phyloP scores from a whole-genome alignment of 1,140 invertebrate species.

The Drosophila funebris region DNA sequence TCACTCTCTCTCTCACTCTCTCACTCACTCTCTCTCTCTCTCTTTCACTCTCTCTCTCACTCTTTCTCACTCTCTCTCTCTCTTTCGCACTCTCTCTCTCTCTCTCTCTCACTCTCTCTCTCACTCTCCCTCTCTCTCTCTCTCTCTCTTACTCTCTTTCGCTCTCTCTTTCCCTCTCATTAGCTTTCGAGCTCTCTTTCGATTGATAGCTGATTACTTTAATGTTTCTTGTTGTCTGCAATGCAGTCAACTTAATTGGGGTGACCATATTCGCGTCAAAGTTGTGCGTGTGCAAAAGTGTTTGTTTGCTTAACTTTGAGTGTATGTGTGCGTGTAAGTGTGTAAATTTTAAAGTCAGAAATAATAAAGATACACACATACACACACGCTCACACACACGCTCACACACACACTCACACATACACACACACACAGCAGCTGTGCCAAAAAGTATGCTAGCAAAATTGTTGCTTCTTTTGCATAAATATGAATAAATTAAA shows the following conservation, averaged over 20 bases:
- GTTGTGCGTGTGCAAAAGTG: background rate
- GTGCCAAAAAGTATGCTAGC: slow-evolving; percentile 45
- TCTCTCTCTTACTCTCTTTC: no score
- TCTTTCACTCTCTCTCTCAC: no score
- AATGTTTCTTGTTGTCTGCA: background rate
- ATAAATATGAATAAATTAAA: slow-evolving; percentile 82
- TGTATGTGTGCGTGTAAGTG: slow-evolving; percentile 6
- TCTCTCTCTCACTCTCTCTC: no score
- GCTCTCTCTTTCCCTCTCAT: no score
- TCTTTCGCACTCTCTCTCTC: no score
- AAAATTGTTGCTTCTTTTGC: slow-evolving; percentile 67
- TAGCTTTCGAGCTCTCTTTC: no score
- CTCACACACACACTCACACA: background rate
- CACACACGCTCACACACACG: background rate
- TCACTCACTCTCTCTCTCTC: no score
- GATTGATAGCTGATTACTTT: background rate
- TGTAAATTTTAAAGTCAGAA: slow-evolving; percentile 58
- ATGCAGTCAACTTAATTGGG: slow-evolving; percentile 4
- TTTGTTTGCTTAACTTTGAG: background rate
- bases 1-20: no score
- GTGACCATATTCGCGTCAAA: slow-evolving; percentile 2
- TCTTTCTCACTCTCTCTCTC: no score
- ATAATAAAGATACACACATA: slow-evolving; percentile 46
- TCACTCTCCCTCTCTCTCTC: no score
- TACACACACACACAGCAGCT: slow-evolving; percentile 39